Evolutionary conservation across 2,888 invertebrate species (phyloP).

Genomic region (Chromoteleia sp.): DNA sequence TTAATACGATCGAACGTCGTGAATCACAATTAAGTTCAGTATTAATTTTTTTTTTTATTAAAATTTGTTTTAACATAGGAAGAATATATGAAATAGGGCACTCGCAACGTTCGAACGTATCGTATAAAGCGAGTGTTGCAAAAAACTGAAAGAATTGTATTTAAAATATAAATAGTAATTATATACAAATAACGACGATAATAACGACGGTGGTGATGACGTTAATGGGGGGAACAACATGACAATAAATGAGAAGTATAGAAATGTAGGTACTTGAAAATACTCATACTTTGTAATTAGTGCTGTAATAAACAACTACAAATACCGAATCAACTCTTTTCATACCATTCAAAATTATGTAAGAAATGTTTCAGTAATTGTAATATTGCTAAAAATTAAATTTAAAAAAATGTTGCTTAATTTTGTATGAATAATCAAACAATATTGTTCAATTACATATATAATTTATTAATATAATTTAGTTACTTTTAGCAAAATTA

Average conservation of each 20-base stretch:
- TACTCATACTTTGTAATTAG: slow-evolving; percentile 48
- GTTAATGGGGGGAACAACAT: slow-evolving; percentile 57
- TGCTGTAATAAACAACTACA: slow-evolving; percentile 65
- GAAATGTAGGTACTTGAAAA: slow-evolving; percentile 46
- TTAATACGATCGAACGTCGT: slow-evolving; percentile 55
- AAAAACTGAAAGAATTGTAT: slow-evolving; percentile 50
- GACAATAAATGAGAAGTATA: slow-evolving; percentile 53
- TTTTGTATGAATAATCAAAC: no score
- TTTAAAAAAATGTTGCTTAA: not conserved
- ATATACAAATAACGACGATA: slow-evolving; percentile 66
- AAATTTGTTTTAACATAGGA: slow-evolving; percentile 1
- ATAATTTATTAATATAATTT: not conserved
- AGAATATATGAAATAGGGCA: slow-evolving; percentile 17
- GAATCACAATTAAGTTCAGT: slow-evolving; percentile 17
- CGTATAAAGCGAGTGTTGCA: slow-evolving; percentile 54
- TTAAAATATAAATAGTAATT: slow-evolving; percentile 66
- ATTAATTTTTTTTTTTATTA: not conserved
- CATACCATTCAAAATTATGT: slow-evolving; percentile 1
- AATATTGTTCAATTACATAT: no score
- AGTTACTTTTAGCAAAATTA: no score
- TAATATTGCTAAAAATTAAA: slow-evolving; percentile 1
- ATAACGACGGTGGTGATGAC: slow-evolving; percentile 53
- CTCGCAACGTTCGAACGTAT: slow-evolving; percentile 54
- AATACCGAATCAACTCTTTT: slow-evolving; percentile 55
- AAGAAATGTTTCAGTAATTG: not conserved